Evolutionary conservation across 2,888 invertebrate species (phyloP), one percentile per base, ranked within the genome.

Genomic region (Cheilosia pagana): DNA sequence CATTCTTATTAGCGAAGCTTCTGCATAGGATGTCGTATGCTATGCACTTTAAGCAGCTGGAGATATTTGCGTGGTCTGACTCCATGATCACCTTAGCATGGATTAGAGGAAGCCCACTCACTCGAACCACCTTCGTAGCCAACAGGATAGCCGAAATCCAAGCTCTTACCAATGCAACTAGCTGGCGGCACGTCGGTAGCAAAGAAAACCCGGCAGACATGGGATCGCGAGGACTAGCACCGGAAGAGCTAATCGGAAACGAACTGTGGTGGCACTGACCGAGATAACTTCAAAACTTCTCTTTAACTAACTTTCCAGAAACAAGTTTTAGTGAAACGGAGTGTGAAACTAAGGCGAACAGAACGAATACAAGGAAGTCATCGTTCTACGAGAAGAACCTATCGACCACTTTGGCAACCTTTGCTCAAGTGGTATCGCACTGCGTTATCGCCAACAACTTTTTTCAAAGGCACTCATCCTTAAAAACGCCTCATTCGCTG

Each of bases 181-280:
- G 19, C 6, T 53, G 53, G 65, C 52, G 25, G n/a, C 52, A 53
- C 14, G 53, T 65, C 1, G 14, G 39, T 12, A 23, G 16, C 14
- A 65, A 53, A 23, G 41, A 65, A 39, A 65, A 52, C 53, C 65
- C 53, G 12, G 53, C 63, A 14, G 53, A 65, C 14, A 55, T 68
- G 2, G 55, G 41, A 10, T 68, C 68, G 12, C n/a, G 55, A 45
- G 68, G 68, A 14, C 19, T 57, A 19, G 21, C 45, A 14, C 55
- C 68, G 1, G 25, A 55, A 45, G 55, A 68, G 19, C 10, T 68
- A 0, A 63, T 63, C n/a, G 21, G 39, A 14, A 39, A 39, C 39
- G 14, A 14, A 39, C 39, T 39, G 39, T 39, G 39, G 39, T 39
- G 39, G 39, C 39, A 14, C 6, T 6, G 25, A 28, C 25, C 25